Evolutionary conservation across 2,888 invertebrate genomes (phyloP).

Genomic region (Eristalis pertinax): DNA sequence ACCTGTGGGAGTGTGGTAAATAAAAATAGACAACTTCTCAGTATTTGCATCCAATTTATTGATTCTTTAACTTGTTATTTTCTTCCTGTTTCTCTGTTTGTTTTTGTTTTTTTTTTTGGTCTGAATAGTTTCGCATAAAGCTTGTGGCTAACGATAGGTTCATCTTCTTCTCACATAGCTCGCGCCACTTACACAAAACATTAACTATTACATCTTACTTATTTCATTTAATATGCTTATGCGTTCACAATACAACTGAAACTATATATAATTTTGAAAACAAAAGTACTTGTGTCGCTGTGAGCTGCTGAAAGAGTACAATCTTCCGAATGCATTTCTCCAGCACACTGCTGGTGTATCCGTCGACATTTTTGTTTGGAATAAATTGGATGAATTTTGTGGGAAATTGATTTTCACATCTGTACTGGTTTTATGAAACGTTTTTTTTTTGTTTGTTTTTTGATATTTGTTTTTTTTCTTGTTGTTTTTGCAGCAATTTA

Average conservation of each 20-base stretch:
- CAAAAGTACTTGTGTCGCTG: background rate
- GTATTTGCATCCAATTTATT: slow-evolving; percentile 69
- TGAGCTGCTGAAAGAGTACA: background rate
- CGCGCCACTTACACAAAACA: slow-evolving; percentile 41
- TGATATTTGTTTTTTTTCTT: slow-evolving; percentile 20
- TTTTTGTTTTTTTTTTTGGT: slow-evolving; percentile 44
- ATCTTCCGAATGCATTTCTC: background rate
- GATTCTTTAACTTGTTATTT: slow-evolving; percentile 32
- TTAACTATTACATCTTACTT: slow-evolving; percentile 19
- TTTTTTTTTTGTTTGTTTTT: slow-evolving; percentile 20
- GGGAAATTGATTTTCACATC: background rate
- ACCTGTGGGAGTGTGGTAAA: background rate
- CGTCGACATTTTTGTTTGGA: slow-evolving; percentile 5
- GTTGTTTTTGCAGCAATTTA: slow-evolving; percentile 65
- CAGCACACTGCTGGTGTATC: background rate
- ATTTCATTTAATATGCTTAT: slow-evolving; percentile 5
- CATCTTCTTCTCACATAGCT: slow-evolving; percentile 26
- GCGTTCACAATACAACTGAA: slow-evolving; percentile 19
- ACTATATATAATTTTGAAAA: slow-evolving; percentile 9
- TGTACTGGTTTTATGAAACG: background rate
- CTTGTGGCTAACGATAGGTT: slow-evolving; percentile 11
- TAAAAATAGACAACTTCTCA: slow-evolving; percentile 16
- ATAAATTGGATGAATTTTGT: slow-evolving; percentile 62
- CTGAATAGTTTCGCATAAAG: slow-evolving; percentile 55
- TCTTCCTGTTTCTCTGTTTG: slow-evolving; percentile 14